Percentiles rank a stretch among this genome's conserved stretches.
These are phyloP conservation scores for Azemiops feae DNA, from an alignment of 2,113 vertebrate species.

Conservation along the genomic window DNA sequence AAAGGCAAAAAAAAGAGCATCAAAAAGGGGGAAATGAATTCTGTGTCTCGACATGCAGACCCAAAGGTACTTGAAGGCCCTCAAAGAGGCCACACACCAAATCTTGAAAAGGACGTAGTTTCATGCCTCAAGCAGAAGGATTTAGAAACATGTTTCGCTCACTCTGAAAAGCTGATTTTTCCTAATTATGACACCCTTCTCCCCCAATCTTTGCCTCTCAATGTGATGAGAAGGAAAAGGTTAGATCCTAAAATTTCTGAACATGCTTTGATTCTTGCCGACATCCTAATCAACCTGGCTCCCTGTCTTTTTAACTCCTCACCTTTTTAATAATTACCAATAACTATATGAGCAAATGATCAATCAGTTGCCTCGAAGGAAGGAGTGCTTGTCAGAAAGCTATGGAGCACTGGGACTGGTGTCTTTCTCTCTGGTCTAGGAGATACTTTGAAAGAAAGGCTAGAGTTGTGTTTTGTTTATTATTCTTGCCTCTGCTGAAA, in stretches of 20 bases:
- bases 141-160: not conserved
- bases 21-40: not conserved
- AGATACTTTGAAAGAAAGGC: not conserved
- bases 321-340: not conserved
- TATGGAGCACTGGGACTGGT: not conserved
- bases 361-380: not conserved
- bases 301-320: not conserved
- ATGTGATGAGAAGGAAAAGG: not conserved
- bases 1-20: not conserved
- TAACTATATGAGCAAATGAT: too few species aligned
- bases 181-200: not conserved
- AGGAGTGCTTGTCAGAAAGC: not conserved
- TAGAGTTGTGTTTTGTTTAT: not conserved
- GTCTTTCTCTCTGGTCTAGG: not conserved
- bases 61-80: not conserved
- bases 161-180: not conserved
- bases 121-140: not conserved
- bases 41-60: not conserved
- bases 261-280: too few species aligned
- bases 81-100: not conserved
- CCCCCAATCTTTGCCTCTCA: not conserved
- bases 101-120: not conserved
- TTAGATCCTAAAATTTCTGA: not conserved
- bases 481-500: not conserved
- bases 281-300: not conserved